Base-by-base conservation (phyloP, 2,888 invertebrate species). In the Reticulitermes lucifugus region DNA sequence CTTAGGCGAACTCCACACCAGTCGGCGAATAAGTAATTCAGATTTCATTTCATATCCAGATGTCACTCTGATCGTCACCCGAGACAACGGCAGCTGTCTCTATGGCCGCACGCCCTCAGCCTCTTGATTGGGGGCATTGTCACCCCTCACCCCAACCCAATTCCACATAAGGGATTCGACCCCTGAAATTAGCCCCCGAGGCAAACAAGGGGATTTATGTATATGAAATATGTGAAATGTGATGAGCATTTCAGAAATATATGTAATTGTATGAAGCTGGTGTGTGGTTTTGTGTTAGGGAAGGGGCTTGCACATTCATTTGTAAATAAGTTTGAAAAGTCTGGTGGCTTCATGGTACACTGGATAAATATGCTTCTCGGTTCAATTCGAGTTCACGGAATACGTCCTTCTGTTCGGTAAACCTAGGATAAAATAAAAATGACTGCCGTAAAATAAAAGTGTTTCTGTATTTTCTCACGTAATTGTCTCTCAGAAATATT, bases 31-130 rank as follows among this genome's bases (percentile, higher is more conserved):
- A 83, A 84, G 79, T 79, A 80, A 84, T 84, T 84, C 80, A 84
- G 70, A 84, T 75, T 83, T 83, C 83, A 79, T 84, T 80, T 81
- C 81, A 84, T 65, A 51, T 80, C 84, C 84, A 84, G 84, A 84
- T 84, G 84, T 77, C 65, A 25, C 46, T 18, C 80, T 80, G 79
- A 60, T 51, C 79, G 41, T 22, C 65, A 12, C 14, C 65, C 55
- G 55, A 55, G 18, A 55, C 14, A 55, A 55, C 55, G 55, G 65
- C 81, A 43, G 43, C 65, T 65, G 81, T 70, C 60, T 35, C 18
- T 77, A 46, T 77, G 25, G 12, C 43, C 25, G 46, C 41, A 60
- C 60, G 80, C 59, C 70, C 70, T 70, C 70, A 22, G 60, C 65
- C n/a, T 25, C 43, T 70, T 81, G 60, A 70, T 65, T 81, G 41